A percentile compares a stretch with the other conserved stretches of the same genome.
Evolutionary conservation across 30 jellyfish, hydroid and myxozoan species (phyloP).

Genomic region (Mastigias papua): DNA sequence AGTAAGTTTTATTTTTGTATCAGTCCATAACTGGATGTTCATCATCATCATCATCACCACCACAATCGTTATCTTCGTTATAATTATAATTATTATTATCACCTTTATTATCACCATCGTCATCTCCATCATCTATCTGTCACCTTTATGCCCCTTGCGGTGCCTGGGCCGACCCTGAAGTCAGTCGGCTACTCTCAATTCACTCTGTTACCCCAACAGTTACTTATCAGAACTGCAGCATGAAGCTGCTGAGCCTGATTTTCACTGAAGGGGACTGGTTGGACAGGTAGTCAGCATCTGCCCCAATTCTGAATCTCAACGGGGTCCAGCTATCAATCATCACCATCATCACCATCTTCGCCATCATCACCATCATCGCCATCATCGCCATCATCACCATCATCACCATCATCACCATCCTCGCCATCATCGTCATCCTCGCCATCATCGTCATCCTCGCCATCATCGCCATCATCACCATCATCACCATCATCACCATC

Average conservation of each 20-base stretch:
- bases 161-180: too few relatives aligned
- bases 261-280: too few relatives aligned
- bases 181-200: too few relatives aligned
- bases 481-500: not conserved
- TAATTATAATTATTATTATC: not conserved
- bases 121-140: not conserved
- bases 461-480: not conserved
- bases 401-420: not conserved
- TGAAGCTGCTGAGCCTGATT: too few relatives aligned
- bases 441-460: not conserved
- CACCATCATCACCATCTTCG: not conserved
- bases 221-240: too few relatives aligned
- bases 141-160: too few relatives aligned
- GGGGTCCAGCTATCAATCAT: too few relatives aligned
- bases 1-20: not conserved
- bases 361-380: not conserved
- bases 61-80: not conserved
- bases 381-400: not conserved
- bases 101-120: not conserved
- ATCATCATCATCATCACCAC: not conserved
- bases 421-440: not conserved
- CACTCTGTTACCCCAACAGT: too few relatives aligned
- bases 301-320: too few relatives aligned
- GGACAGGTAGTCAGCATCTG: too few relatives aligned
- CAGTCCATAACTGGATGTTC: not conserved